These are phyloP conservation scores for Erpornis zantholeuca DNA, from an alignment of 2,113 vertebrate species.

Conservation along the genomic window DNA sequence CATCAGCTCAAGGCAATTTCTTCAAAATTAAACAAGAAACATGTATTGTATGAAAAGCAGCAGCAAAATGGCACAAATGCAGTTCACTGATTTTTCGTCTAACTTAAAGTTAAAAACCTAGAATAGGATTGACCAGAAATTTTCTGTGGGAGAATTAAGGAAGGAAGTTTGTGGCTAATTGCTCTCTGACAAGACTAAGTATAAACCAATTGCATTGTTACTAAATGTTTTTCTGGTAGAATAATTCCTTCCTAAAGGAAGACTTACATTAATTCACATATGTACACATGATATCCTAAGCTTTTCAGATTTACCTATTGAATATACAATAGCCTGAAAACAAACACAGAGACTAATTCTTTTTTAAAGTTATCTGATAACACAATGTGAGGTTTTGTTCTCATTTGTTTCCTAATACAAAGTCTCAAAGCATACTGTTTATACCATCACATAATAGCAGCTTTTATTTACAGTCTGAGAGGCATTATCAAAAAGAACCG, in stretches of 20 bases:
- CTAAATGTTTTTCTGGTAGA: neutral
- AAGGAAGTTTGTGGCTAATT: conserved; percentile 1
- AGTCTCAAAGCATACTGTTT: conserved; percentile 37
- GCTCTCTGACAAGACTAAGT: neutral
- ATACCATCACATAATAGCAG: conserved; percentile 9
- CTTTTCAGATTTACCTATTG: conserved; percentile 1
- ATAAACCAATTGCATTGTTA: neutral
- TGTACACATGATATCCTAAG: neutral
- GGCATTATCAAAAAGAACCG: conserved; percentile 18
- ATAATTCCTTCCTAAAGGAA: neutral
- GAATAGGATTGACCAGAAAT: neutral
- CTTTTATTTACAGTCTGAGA: conserved; percentile 35
- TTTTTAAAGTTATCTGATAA: conserved; percentile 27
- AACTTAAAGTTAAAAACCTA: neutral
- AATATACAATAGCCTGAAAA: conserved; percentile 27
- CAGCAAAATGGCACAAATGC: neutral
- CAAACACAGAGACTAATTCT: neutral
- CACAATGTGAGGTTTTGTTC: conserved; percentile 22
- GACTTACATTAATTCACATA: neutral
- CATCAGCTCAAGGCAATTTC: neutral
- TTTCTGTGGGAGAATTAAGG: neutral
- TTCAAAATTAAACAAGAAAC: neutral
- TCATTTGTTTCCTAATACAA: conserved; percentile 22
- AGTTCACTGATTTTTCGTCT: neutral
- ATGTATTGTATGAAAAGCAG: neutral